Evolutionary conservation across 2,113 vertebrate species (phyloP), one percentile per base, ranked within the genome.

Genomic region (Eonycteris spelaea): DNA sequence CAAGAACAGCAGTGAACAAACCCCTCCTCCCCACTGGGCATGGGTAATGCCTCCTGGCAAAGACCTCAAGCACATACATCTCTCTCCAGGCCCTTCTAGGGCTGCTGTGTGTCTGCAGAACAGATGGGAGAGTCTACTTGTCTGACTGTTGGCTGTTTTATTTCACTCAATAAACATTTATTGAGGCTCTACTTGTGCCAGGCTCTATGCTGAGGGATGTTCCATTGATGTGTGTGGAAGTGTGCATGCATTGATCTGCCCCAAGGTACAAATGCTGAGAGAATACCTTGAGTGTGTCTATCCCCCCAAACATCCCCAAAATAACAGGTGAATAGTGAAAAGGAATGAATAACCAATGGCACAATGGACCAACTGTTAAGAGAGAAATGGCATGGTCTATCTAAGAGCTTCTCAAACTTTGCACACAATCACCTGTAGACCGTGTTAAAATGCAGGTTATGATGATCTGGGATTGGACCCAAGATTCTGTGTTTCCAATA

Each of bases 101-200:
- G 61, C 86, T 79, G 80, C 89, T 55, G 77, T 89, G 91, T 2
- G 21, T 96, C 95, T 89, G 93, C 26, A 75, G 93, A 95, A 94
- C 97, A 97, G 96, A 96, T 95, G 97, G 95, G 90, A 90, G n/a
- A 82, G 88, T 92, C 61, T 87, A 94, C 96, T 88, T 82, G 78
- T 90, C 95, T 91, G 89, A 91, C 74, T 85, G 73, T 79, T 68
- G 90, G 83, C 91, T 83, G 86, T 88, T 97, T 97, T 84, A 95
- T 96, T 83, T 97, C 94, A 87, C 87, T 59, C 97, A 82, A 86
- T 97, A 97, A 97, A 94, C 96, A 95, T 94, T 97, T 95, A 97
- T 78, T 80, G 94, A 96, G 30, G 33, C 53, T 86, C 55, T 38
- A 84, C 73, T 82, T 78, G 51, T 92, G 95, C 95, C 96, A 98